Percentiles rank a stretch among this genome's conserved stretches.
Conservation (phyloP, 2,888 invertebrate genomes). For the Megaustenia siamemsis region DNA sequence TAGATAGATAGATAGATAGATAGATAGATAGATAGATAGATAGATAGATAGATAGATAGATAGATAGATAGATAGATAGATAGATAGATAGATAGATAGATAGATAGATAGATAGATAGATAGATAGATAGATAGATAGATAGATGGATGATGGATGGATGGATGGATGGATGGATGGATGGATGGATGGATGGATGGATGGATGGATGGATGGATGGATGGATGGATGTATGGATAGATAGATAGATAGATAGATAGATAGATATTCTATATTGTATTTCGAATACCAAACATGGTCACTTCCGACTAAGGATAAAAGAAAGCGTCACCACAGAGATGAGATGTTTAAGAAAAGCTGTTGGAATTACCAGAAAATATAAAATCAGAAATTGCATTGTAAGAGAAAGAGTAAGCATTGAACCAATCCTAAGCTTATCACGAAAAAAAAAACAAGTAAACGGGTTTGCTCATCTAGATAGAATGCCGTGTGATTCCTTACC, state of each 20-base stretch:
- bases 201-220: conserved; percentile 10
- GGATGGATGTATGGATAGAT: background rate
- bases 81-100: conserved; percentile 27
- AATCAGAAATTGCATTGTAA: too few relatives aligned
- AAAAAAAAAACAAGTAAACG: too few relatives aligned
- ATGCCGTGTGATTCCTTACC: too few relatives aligned
- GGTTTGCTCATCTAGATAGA: too few relatives aligned
- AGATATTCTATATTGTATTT: too few relatives aligned
- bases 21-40: background rate
- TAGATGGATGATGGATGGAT: background rate
- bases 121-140: conserved; percentile 1
- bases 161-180: conserved; percentile 22
- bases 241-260: background rate
- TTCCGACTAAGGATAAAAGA: too few relatives aligned
- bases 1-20: background rate
- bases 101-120: conserved; percentile 1
- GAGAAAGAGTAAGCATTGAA: too few relatives aligned
- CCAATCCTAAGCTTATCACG: too few relatives aligned
- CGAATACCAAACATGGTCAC: too few relatives aligned
- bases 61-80: conserved; percentile 24
- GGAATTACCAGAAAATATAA: too few relatives aligned
- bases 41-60: background rate
- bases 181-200: conserved; percentile 22
- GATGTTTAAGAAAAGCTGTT: too few relatives aligned
- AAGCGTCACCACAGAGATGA: too few relatives aligned